Evolutionary conservation across 2,888 invertebrate species (phyloP), one percentile per base, ranked within the genome.

Genomic region (Frankliniella fusca): DNA sequence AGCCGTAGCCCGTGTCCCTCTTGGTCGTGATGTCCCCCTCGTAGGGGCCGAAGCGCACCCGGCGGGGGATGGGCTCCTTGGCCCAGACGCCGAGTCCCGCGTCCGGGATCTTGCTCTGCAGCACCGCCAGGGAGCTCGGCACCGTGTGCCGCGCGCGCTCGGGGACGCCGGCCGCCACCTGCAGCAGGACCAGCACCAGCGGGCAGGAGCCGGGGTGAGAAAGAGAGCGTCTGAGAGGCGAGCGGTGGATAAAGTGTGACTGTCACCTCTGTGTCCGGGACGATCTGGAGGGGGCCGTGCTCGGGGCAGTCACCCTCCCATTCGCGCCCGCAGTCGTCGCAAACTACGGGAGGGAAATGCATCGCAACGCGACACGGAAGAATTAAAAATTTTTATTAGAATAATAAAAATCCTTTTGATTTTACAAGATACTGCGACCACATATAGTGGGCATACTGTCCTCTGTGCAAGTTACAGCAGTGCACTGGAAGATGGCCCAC

Each of bases 11-110:
- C 48, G 83, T 84, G 49, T 86, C 85, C 12, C 81, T 82, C 82
- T 86, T 84, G 11, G 84, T 80, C 0, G 84, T 84, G 50, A 84
- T 81, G 10, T 84, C 85, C 12, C 88, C 88, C 82, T 86, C 85
- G 84, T 88, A 88, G 0, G 88, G 88, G 10, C 88, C 88, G 86
- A 88, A 87, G 81, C 86, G 83, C 23, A 85, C 85, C n/a, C 87
- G 84, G 8, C 83, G 83, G 27, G 85, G 84, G 80, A 88, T 84
- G 38, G 84, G 82, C 70, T 83, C 83, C 11, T 84, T 83, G 49
- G 87, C 84, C 84, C 86, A 87, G 1, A 87, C 87, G 20, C 88
- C 88, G 5, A 85, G 82, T 15, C 87, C 87, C 49, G 87, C 87
- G 50, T 85, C 84, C 9, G 85, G 85, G 49, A 88, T 87, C 38